phyloP scores from a whole-genome alignment of 2,113 vertebrate species.

The Corydoras maculifer region DNA sequence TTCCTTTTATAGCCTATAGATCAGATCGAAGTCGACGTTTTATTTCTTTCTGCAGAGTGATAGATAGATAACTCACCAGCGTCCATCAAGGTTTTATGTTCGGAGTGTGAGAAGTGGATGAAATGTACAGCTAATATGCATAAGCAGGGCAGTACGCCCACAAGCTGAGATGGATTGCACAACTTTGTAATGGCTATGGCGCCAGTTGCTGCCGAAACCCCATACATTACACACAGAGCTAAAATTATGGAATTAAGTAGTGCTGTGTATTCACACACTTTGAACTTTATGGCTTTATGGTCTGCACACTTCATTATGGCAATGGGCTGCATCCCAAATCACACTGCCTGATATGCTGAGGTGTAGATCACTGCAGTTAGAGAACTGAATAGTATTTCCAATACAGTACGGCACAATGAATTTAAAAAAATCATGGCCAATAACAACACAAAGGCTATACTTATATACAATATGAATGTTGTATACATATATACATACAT shows the following conservation, averaged over 20 bases:
- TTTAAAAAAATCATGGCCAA: too few relatives aligned
- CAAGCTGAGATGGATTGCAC: background rate
- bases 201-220: background rate
- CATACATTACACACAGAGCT: background rate
- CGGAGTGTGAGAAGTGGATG: background rate
- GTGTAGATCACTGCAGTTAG: background rate
- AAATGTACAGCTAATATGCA: conserved; percentile 26
- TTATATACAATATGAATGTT: too few relatives aligned
- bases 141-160: background rate
- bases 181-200: conserved; percentile 8
- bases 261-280: conserved; percentile 1
- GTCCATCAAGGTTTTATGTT: conserved; percentile 8
- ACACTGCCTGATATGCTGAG: background rate
- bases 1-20: conserved; percentile 23
- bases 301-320: background rate
- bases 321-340: background rate
- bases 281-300: background rate
- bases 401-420: too few relatives aligned
- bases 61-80: background rate
- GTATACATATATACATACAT: too few relatives aligned
- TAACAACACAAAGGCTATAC: too few relatives aligned
- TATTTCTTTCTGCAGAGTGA: conserved; percentile 12
- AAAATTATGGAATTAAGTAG: background rate
- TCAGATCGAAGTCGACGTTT: conserved; percentile 9
- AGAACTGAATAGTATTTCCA: background rate